These are phyloP conservation scores for Lasaia peninsularis DNA, from an alignment of 1,140 invertebrate genomes.

Conservation along the genomic window DNA sequence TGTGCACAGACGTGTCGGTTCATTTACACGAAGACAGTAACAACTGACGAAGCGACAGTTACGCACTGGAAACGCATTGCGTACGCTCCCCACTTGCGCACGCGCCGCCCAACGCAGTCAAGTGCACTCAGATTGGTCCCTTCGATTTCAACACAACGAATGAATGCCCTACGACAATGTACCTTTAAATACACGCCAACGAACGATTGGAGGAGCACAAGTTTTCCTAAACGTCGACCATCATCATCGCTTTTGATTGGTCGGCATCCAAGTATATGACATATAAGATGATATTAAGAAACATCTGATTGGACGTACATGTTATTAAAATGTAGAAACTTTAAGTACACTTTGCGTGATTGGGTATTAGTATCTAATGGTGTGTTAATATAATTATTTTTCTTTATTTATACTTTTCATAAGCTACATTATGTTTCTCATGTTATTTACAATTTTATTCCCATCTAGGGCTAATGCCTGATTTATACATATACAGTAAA, in stretches of 20 bases:
- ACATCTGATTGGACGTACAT: neutral
- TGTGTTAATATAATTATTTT: too few relatives aligned
- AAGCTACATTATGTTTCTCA: too few relatives aligned
- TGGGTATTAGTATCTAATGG: neutral
- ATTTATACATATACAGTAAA: too few relatives aligned
- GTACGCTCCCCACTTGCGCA: conserved; percentile 53
- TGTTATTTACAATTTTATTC: too few relatives aligned
- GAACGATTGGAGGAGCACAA: conserved; percentile 27
- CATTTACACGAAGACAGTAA: neutral
- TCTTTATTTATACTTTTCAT: too few relatives aligned
- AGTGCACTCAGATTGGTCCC: conserved; percentile 64
- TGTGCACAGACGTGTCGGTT: too few relatives aligned
- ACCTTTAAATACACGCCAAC: conserved; percentile 24
- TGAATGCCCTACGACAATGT: conserved; percentile 37
- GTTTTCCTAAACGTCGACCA: conserved; percentile 52
- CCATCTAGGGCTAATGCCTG: too few relatives aligned
- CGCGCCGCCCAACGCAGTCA: conserved; percentile 46
- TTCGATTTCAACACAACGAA: conserved; percentile 40
- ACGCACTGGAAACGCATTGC: conserved; percentile 52
- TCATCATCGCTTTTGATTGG: conserved; percentile 35
- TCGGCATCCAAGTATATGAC: neutral
- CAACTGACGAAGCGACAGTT: conserved; percentile 21
- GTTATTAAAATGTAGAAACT: neutral
- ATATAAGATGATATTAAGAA: neutral
- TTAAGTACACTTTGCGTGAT: neutral